Evolutionary conservation across 2,797 vertebrate species (phyloP), one percentile per base, ranked within the genome.

Genomic region (Pangasius krempfi): DNA sequence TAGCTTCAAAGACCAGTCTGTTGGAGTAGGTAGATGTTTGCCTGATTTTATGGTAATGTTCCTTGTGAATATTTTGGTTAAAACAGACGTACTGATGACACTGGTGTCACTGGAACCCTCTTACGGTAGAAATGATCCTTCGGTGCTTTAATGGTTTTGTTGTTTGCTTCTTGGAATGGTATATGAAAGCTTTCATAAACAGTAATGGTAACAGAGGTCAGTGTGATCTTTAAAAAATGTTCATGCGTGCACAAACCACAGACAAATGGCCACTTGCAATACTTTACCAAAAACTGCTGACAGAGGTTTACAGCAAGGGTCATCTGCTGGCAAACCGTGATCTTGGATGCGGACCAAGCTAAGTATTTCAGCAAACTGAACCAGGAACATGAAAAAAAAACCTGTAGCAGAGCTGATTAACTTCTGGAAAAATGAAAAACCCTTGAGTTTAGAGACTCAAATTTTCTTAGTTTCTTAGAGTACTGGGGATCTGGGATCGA

Each of bases 1-100:
- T 76, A 86, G 66, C 86, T 76, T 58, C 47, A 86, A 47, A 73
- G 70, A 88, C 40, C 82, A 91, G 90, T 86, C 70, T 85, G n/a
- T 44, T 58, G 54, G n/a, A 90, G 85, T 87, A n/a, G n/a, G 25
- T 75, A 54, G 27, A 73, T 85, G 75, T 88, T 87, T 87, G 33
- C 27, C 30, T 88, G 86, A 62, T 70, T 89, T 87, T 85, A 70
- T 86, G 56, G 27, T 66, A 30, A 52, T 86, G 44, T 10, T 80
- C 85, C 89, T 84, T 66, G 50, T n/a, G 56, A 70, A 66, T 22
- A n/a, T 75, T 86, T 88, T 72, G 72, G 75, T 83, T 89, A 64
- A 52, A 47, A 81, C 78, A 82, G 68, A 25, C 25, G 22, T n/a
- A 52, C 20, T 20, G 78, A 82, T 62, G 66, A 82, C 54, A 22